Conservation (phyloP, 2,888 invertebrate species). For the Nebria salina region DNA sequence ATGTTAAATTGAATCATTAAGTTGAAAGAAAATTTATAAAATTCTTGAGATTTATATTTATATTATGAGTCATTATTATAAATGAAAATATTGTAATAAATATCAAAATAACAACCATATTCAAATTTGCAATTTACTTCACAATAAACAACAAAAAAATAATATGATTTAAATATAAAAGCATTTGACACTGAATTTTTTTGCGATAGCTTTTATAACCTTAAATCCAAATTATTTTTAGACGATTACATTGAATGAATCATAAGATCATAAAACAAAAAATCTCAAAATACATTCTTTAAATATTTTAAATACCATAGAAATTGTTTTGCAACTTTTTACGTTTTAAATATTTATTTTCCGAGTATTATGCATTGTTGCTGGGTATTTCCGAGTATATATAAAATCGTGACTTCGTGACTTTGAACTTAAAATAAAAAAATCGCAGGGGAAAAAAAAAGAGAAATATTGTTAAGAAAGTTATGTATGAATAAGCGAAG, state of each 20-base stretch:
- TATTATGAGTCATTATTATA: background rate
- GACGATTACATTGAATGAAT: background rate
- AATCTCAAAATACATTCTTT: background rate
- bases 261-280: background rate
- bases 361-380: background rate
- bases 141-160: too few relatives aligned
- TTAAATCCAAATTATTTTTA: background rate
- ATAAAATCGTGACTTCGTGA: background rate
- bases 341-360: background rate
- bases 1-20: background rate
- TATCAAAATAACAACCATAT: too few relatives aligned
- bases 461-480: background rate
- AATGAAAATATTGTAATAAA: too few relatives aligned
- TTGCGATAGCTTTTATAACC: background rate
- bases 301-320: background rate
- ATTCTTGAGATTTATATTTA: constrained; percentile 1
- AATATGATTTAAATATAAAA: background rate
- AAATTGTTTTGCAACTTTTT: background rate
- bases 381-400: background rate
- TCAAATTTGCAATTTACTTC: too few relatives aligned
- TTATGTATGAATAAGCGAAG: background rate
- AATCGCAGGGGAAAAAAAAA: background rate
- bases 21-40: background rate
- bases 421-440: background rate
- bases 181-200: background rate